Percentiles rank a stretch among this genome's conserved stretches.
phyloP scores from a whole-genome alignment of 2,797 vertebrate species.

The Melopsittacus undulatus region DNA sequence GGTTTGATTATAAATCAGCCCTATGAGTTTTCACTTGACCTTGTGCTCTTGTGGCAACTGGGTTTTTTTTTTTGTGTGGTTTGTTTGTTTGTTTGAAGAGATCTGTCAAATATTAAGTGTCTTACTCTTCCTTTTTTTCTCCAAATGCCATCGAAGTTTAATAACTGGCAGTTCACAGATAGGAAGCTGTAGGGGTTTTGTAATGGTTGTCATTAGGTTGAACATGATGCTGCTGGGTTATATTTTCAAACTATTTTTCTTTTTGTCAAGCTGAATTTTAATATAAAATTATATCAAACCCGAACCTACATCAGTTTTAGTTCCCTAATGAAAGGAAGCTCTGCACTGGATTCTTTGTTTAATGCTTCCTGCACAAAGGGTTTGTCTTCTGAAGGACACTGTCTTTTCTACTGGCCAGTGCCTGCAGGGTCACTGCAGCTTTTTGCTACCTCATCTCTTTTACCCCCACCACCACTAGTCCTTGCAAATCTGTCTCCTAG shows the following conservation, averaged over 20 bases:
- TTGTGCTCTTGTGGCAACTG: not conserved
- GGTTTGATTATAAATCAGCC: not conserved
- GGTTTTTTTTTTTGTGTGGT: not conserved
- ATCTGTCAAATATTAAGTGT: not conserved
- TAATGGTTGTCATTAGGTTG: not conserved
- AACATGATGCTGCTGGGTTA: not conserved
- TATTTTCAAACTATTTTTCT: not conserved
- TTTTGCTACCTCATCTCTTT: not conserved
- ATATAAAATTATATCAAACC: not conserved
- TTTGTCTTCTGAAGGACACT: not conserved
- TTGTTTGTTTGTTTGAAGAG: not conserved
- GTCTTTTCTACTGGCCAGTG: not conserved
- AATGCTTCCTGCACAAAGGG: not conserved
- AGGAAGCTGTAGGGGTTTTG: not conserved
- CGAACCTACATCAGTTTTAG: not conserved
- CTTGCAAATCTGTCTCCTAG: not conserved
- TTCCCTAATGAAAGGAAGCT: not conserved
- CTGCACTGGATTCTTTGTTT: not conserved
- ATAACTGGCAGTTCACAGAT: not conserved
- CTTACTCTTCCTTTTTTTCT: not conserved
- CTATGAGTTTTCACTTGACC: not conserved
- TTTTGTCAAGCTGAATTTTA: not conserved
- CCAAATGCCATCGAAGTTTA: not conserved
- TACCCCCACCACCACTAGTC: not conserved
- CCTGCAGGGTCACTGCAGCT: not conserved